Conservation (phyloP, 2,888 invertebrate species). For the Sepiola atlantica region DNA sequence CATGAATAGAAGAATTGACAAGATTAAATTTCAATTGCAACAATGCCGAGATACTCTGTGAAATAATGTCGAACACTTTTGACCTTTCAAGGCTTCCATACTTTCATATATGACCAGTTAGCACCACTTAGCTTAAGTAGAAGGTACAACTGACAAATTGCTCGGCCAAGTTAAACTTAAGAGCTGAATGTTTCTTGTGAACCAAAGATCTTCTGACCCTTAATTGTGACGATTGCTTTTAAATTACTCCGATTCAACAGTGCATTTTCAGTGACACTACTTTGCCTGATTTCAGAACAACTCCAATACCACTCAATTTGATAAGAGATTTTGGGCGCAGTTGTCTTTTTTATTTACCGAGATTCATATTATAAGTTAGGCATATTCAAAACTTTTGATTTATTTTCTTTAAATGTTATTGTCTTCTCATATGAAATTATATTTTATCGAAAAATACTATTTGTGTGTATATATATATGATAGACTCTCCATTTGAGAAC, state of each 20-base stretch:
- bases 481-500: too few species aligned
- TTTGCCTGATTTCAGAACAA: background rate
- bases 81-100: background rate
- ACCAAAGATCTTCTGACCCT: slow-evolving; percentile 1
- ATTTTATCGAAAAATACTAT: too few species aligned
- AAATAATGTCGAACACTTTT: background rate
- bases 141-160: background rate
- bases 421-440: too few species aligned
- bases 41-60: background rate
- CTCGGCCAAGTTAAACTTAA: background rate
- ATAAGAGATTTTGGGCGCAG: background rate
- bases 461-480: too few species aligned
- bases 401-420: too few species aligned
- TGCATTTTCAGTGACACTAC: background rate
- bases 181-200: background rate
- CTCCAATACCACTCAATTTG: background rate
- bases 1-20: slow-evolving; percentile 15
- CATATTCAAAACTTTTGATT: background rate
- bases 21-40: background rate
- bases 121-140: slow-evolving; percentile 9
- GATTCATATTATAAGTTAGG: background rate
- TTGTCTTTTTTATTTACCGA: background rate
- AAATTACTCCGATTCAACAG: slow-evolving; percentile 6
- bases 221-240: background rate
- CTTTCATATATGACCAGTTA: background rate